phyloP scores from a whole-genome alignment of 2,113 vertebrate genomes.

The Bombycilla garrulus region DNA sequence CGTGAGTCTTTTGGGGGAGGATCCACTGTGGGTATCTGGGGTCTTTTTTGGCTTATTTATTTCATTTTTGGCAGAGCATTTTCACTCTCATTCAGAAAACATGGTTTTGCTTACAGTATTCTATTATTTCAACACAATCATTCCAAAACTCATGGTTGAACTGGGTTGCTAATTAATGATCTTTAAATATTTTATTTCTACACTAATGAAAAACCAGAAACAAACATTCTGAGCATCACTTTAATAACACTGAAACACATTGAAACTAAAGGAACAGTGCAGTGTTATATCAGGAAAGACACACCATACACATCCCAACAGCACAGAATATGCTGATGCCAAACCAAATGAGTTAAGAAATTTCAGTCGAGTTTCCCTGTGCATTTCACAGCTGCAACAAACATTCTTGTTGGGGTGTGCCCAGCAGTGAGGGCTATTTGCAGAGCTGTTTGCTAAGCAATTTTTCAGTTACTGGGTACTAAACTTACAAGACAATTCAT shows the following conservation, averaged over 20 bases:
- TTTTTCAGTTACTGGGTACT: not conserved
- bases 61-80: not conserved
- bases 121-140: not conserved
- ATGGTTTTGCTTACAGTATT: not conserved
- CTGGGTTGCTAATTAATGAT: not conserved
- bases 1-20: not conserved
- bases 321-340: not conserved
- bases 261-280: not conserved
- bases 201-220: not conserved
- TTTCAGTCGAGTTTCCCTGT: not conserved
- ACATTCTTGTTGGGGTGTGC: not conserved
- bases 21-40: not conserved
- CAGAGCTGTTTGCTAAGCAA: not conserved
- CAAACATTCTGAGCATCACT: not conserved
- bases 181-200: not conserved
- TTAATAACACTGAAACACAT: not conserved
- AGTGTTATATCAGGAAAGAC: not conserved
- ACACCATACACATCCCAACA: not conserved
- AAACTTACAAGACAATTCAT: not conserved
- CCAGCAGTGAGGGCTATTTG: not conserved
- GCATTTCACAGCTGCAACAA: not conserved
- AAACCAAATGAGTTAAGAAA: not conserved
- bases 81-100: not conserved
- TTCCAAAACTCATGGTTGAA: not conserved
- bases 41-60: not conserved